A percentile compares a stretch with the other conserved stretches of the same genome.
These are phyloP conservation scores for Characodon lateralis DNA, from an alignment of 2,797 vertebrate species.

Conservation along the genomic window DNA sequence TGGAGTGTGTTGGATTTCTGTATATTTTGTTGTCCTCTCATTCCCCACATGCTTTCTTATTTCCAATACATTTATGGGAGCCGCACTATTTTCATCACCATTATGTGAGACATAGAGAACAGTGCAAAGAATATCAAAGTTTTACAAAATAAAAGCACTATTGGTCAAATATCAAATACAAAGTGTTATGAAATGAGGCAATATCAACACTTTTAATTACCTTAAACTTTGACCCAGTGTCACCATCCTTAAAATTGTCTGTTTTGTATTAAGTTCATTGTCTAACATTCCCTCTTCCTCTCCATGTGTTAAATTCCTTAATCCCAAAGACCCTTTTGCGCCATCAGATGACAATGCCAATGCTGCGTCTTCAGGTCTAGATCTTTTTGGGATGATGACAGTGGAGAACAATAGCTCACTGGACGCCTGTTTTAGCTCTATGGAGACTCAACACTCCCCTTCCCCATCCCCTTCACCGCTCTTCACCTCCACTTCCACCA, in stretches of 20 bases:
- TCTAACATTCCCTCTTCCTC: conserved; percentile 41
- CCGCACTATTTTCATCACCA: not conserved
- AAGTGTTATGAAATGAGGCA: not conserved
- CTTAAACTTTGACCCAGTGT: not conserved
- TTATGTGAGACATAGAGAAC: not conserved
- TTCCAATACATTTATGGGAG: conserved; percentile 18
- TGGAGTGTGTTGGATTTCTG: conserved; percentile 35
- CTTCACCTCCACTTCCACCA: conserved; percentile 77
- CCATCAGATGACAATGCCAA: conserved; percentile 87
- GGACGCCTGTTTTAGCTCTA: conserved; percentile 74
- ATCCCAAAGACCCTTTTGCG: conserved; percentile 90
- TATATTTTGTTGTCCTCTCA: conserved; percentile 9
- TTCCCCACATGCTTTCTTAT: conserved; percentile 8
- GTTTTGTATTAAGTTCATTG: conserved; percentile 22
- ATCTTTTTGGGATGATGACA: conserved; percentile 95
- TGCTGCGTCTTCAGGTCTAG: conserved; percentile 85
- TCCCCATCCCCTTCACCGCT: conserved; percentile 65
- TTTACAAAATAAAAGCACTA: not conserved
- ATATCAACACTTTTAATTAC: not conserved
- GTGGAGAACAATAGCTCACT: conserved; percentile 82
- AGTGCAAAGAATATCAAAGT: conserved; percentile 2
- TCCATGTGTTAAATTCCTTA: conserved; percentile 37
- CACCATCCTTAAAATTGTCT: conserved; percentile 11
- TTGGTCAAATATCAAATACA: not conserved
- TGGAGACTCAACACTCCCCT: conserved; percentile 45